phyloP scores from a whole-genome alignment of 2,797 vertebrate genomes.

The Clarias pachynema region DNA sequence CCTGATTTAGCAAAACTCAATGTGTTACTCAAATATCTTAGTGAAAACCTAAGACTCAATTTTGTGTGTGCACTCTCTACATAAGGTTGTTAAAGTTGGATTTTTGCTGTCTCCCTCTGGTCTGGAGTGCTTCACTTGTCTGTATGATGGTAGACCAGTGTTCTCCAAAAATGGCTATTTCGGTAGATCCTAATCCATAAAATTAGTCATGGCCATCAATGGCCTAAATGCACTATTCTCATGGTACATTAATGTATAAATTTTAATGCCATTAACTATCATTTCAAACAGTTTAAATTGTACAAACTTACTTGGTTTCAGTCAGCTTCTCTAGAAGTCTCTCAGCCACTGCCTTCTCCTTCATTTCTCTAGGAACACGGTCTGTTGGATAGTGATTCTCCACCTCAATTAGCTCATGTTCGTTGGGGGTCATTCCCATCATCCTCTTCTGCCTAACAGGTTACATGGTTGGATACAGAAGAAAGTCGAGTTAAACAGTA shows the following conservation, averaged over 20 bases:
- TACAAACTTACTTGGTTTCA: slow-evolving; percentile 83
- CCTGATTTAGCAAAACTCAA: too few species aligned
- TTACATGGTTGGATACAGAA: background rate
- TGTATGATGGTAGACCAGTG: background rate
- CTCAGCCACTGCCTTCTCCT: slow-evolving; percentile 87
- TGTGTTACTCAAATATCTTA: background rate
- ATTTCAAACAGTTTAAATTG: background rate
- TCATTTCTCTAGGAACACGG: slow-evolving; percentile 79
- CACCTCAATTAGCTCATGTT: slow-evolving; percentile 80
- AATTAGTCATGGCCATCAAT: background rate
- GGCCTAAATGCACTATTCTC: background rate
- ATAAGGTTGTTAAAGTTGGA: background rate
- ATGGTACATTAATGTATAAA: background rate
- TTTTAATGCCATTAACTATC: background rate
- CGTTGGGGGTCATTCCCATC: slow-evolving; percentile 92
- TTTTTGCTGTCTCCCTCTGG: background rate
- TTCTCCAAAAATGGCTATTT: background rate
- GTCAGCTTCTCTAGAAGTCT: slow-evolving; percentile 80
- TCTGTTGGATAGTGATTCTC: slow-evolving; percentile 83
- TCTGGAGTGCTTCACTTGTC: background rate
- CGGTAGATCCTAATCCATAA: background rate
- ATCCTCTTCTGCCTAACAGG: slow-evolving; percentile 82
- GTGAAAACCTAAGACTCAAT: background rate
- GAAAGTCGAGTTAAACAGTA: background rate
- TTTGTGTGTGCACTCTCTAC: background rate